Conservation (phyloP, 2,888 invertebrate species). For the Capitulum mitella region DNA sequence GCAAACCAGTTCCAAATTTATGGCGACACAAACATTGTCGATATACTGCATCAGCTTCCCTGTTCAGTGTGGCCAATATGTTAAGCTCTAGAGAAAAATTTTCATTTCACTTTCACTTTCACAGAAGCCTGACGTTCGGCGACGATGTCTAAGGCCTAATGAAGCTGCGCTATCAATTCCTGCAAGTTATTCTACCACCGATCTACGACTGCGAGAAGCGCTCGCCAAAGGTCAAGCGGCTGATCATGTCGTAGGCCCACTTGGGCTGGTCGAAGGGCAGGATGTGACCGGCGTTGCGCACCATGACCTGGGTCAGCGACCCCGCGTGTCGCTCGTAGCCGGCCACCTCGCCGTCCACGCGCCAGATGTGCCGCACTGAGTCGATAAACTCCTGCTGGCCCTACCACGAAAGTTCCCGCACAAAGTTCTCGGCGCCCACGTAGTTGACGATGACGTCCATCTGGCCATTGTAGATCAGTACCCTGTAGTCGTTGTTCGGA, state of each 20-base stretch:
- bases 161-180: no score
- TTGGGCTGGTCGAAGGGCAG: conserved; percentile 70
- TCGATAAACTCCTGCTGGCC: conserved; percentile 47
- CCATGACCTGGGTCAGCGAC: conserved; percentile 63
- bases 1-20: no score
- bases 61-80: no score
- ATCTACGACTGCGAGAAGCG: no score
- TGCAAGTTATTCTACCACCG: no score
- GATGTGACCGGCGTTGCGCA: conserved; percentile 74
- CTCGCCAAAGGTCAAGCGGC: conserved; percentile 56
- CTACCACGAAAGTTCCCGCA: conserved; percentile 62
- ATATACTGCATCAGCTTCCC: no score
- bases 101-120: no score
- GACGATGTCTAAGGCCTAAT: no score
- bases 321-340: conserved; percentile 67
- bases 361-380: conserved; percentile 60
- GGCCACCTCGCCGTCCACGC: conserved; percentile 54
- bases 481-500: conserved; percentile 50
- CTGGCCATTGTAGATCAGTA: conserved; percentile 85
- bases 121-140: no score
- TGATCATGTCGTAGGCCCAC: conserved; percentile 66
- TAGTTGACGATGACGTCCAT: conserved; percentile 85
- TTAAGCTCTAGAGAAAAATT: no score
- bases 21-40: no score
- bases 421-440: conserved; percentile 70